Conservation (phyloP, 2,888 invertebrate species). For the Drosophila pullipes region DNA sequence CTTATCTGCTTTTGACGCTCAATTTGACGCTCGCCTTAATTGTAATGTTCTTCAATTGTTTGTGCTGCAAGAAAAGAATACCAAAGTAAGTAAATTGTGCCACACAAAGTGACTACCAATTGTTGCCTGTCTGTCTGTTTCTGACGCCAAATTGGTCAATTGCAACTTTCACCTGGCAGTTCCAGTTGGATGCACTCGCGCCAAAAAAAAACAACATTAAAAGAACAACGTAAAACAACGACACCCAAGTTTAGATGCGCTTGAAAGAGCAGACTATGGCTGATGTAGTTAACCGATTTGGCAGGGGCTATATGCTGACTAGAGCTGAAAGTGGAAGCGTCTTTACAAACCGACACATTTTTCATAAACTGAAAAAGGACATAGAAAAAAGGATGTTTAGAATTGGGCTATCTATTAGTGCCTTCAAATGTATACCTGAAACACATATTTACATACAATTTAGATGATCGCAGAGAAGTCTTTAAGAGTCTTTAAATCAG, state of each 20-base stretch:
- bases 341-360: neutral
- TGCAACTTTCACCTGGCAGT: slow-evolving; percentile 72
- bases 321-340: neutral
- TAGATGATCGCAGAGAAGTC: neutral
- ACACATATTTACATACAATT: neutral
- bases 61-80: slow-evolving; percentile 91
- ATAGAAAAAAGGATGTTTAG: neutral
- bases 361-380: neutral
- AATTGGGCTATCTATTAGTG: neutral
- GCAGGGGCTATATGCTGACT: neutral
- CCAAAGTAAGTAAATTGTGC: slow-evolving; percentile 88
- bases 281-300: neutral
- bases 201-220: slow-evolving; percentile 30
- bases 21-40: slow-evolving; percentile 85
- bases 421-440: neutral
- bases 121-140: neutral
- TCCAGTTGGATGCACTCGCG: slow-evolving; percentile 64
- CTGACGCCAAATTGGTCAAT: slow-evolving; percentile 9
- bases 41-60: slow-evolving; percentile 88
- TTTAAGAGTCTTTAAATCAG: neutral
- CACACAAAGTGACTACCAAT: neutral
- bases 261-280: neutral
- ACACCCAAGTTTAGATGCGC: neutral
- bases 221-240: neutral
- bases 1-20: slow-evolving; percentile 82